A percentile compares a stretch with the other conserved stretches of the same genome.
Evolutionary conservation across 2,113 vertebrate genomes (phyloP).

Genomic region (Vireo altiloquus): DNA sequence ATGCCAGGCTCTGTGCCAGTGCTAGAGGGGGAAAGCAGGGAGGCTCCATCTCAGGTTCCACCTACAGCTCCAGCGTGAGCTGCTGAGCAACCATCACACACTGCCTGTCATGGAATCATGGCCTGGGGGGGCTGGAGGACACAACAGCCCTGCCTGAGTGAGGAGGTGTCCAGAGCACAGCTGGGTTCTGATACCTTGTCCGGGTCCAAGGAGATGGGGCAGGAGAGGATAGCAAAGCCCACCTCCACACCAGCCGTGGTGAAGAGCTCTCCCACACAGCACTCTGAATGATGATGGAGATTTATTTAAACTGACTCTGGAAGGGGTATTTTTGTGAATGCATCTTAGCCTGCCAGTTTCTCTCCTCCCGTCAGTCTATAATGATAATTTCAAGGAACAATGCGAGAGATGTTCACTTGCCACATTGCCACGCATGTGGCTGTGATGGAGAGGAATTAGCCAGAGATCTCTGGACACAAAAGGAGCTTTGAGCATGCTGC

Average conservation of each 20-base stretch:
- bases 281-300: not conserved
- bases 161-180: not conserved
- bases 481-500: not conserved
- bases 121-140: not conserved
- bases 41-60: not conserved
- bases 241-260: not conserved
- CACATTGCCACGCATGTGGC: not conserved
- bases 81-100: not conserved
- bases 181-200: not conserved
- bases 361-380: not conserved
- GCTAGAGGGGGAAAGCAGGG: not conserved
- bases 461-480: not conserved
- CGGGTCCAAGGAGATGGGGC: not conserved
- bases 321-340: not conserved
- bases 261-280: not conserved
- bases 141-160: fast-evolving
- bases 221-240: not conserved
- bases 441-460: not conserved
- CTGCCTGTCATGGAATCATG: not conserved
- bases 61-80: not conserved
- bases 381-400: conserved; percentile 36
- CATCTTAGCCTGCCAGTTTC: conserved; percentile 10
- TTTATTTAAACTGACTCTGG: conserved; percentile 42
- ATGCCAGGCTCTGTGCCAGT: not conserved
- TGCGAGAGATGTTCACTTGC: not conserved